Conservation (phyloP, 1,140 invertebrate genomes). For the Bombus difficillimus region DNA sequence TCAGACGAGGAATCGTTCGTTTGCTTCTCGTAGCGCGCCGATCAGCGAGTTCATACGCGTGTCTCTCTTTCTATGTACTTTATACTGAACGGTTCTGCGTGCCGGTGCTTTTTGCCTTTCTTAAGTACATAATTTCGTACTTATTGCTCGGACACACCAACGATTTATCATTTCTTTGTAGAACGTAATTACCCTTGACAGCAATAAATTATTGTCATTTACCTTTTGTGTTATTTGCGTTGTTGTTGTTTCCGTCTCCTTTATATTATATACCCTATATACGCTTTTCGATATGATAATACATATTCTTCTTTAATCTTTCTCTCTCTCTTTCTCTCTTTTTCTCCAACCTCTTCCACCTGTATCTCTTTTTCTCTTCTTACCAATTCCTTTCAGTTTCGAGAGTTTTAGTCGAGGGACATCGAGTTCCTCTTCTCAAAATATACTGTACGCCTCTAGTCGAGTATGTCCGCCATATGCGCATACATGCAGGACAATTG, state of each 20-base stretch:
- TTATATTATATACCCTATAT: conserved; percentile 54
- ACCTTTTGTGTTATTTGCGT: conserved; percentile 77
- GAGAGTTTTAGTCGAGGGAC: not conserved
- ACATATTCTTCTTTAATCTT: not conserved
- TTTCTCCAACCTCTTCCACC: not conserved
- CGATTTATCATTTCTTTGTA: conserved; percentile 82
- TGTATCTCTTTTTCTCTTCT: not conserved
- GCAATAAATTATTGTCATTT: conserved; percentile 82
- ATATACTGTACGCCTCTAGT: not conserved
- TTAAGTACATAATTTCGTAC: conserved; percentile 71
- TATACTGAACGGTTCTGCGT: conserved; percentile 54
- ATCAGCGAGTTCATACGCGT: not conserved
- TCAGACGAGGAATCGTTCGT: conserved; percentile 1
- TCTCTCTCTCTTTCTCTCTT: conserved; percentile 48
- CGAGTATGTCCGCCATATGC: not conserved
- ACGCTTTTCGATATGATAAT: conserved; percentile 23
- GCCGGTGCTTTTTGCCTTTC: conserved; percentile 47
- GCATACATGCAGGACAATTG: not conserved
- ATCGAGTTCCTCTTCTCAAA: not conserved
- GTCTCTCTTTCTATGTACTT: not conserved
- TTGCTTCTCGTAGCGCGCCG: not conserved
- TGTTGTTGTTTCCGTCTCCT: conserved; percentile 58
- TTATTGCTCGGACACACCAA: conserved; percentile 76
- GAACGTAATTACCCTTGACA: conserved; percentile 77
- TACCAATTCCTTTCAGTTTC: not conserved